Percentiles rank a stretch among this genome's conserved stretches.
Evolutionary conservation across 2,888 invertebrate genomes (phyloP).

Genomic region (Melanostoma mellinum): DNA sequence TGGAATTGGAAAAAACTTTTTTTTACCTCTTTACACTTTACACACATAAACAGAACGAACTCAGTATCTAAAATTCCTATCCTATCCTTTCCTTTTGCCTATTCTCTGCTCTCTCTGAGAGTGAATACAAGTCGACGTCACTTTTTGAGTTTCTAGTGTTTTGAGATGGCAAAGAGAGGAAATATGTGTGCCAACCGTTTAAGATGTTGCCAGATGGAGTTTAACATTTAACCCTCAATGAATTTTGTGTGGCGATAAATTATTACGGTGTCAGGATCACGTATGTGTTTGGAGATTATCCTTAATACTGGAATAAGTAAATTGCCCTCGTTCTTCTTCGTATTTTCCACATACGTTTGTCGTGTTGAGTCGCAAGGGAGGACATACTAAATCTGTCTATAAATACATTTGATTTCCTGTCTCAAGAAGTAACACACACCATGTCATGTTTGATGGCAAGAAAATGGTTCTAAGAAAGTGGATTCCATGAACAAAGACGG

Average conservation of each 20-base stretch:
- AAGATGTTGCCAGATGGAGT: slow-evolving; percentile 65
- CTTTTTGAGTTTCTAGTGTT: slow-evolving; percentile 31
- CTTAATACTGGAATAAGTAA: slow-evolving; percentile 64
- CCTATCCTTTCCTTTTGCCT: neutral
- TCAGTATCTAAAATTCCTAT: neutral
- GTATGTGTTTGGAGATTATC: slow-evolving; percentile 67
- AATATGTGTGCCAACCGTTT: slow-evolving; percentile 55
- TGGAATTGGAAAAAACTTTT: neutral
- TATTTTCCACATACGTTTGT: neutral
- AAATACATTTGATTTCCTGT: slow-evolving; percentile 64
- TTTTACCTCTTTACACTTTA: slow-evolving; percentile 15
- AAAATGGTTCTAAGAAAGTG: slow-evolving; percentile 58
- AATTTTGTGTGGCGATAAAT: slow-evolving; percentile 56
- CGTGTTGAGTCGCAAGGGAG: slow-evolving; percentile 7
- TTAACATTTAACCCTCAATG: slow-evolving; percentile 48
- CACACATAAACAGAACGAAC: neutral
- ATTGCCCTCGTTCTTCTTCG: slow-evolving; percentile 36
- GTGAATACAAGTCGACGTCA: neutral
- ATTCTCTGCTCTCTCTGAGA: slow-evolving; percentile 22
- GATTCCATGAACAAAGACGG: slow-evolving; percentile 39
- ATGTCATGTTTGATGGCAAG: slow-evolving; percentile 38
- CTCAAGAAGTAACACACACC: slow-evolving; percentile 39
- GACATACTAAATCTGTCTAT: slow-evolving; percentile 62
- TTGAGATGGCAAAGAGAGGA: slow-evolving; percentile 30
- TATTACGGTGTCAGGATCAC: slow-evolving; percentile 67